A percentile compares a stretch with the other conserved stretches of the same genome.
Evolutionary conservation across 2,888 invertebrate genomes (phyloP).

Genomic region (Dolomedes plantarius): DNA sequence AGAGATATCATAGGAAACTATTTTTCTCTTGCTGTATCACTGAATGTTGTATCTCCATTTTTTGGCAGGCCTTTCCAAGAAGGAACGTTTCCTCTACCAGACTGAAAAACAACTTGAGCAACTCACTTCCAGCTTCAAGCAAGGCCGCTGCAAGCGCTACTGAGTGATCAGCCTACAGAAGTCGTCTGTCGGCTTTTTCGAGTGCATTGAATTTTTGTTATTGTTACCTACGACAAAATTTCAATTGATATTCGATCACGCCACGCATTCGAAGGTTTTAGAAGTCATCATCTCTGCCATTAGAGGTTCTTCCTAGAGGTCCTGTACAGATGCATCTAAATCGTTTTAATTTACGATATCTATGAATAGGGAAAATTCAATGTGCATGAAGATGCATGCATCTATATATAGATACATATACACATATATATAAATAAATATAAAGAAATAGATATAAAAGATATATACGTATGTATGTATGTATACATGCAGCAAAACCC

Average conservation of each 20-base stretch:
- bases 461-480: conserved; percentile 1
- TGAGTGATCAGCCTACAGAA: neutral
- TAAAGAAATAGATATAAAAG: too few relatives aligned
- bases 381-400: neutral
- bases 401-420: neutral
- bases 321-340: conserved; percentile 36
- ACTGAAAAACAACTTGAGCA: neutral
- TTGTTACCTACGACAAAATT: conserved; percentile 12
- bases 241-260: neutral
- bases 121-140: neutral
- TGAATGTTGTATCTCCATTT: too few relatives aligned
- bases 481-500: neutral
- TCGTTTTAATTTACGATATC: conserved; percentile 3
- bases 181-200: conserved; percentile 21
- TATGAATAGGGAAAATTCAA: neutral
- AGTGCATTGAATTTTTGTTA: conserved; percentile 18
- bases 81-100: conserved; percentile 14
- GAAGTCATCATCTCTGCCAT: conserved; percentile 40
- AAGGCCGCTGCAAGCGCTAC: neutral
- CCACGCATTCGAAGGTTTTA: conserved; percentile 24
- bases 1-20: too few relatives aligned
- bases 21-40: too few relatives aligned
- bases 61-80: conserved; percentile 18
- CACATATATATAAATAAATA: conserved; percentile 15
- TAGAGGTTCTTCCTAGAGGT: conserved; percentile 30